These are phyloP conservation scores for Carapus acus DNA, from an alignment of 2,797 vertebrate genomes.

Conservation along the genomic window DNA sequence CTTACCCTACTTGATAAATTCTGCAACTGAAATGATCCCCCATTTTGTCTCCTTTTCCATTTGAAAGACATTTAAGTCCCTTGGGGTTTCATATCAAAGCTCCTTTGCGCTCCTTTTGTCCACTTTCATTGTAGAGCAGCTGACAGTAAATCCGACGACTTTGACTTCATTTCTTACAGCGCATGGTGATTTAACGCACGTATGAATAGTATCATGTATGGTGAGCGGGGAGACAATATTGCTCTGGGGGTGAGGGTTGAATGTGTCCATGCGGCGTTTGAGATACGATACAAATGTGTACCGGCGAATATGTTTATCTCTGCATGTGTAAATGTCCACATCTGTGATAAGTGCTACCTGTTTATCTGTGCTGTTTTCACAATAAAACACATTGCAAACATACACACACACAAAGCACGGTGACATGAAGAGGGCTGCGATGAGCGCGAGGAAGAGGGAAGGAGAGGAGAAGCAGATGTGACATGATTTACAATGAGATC, in stretches of 20 bases:
- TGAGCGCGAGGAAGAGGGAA: conserved; percentile 13
- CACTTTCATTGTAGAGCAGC: too few relatives aligned
- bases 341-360: conserved; percentile 27
- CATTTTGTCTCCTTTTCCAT: too few relatives aligned
- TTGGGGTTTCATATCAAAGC: too few relatives aligned
- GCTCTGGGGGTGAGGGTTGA: conserved; percentile 1
- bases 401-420: conserved; percentile 9
- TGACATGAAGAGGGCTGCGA: conserved; percentile 26
- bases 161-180: too few relatives aligned
- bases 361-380: conserved; percentile 27
- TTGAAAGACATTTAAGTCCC: too few relatives aligned
- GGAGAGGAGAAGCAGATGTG: conserved; percentile 51
- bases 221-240: conserved; percentile 4
- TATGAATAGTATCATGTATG: conserved; percentile 5
- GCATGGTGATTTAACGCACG: conserved; percentile 1
- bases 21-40: too few relatives aligned
- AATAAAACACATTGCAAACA: conserved; percentile 33
- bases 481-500: conserved; percentile 77
- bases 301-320: conserved; percentile 18
- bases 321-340: conserved; percentile 15
- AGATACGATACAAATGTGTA: conserved; percentile 8
- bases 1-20: too few relatives aligned
- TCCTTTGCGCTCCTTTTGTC: too few relatives aligned
- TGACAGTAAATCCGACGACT: too few relatives aligned
- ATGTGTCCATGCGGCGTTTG: not conserved